A percentile compares a stretch with the other conserved stretches of the same genome.
Evolutionary conservation across 2,888 invertebrate species (phyloP).

Genomic region (Hyposoter dolosus): DNA sequence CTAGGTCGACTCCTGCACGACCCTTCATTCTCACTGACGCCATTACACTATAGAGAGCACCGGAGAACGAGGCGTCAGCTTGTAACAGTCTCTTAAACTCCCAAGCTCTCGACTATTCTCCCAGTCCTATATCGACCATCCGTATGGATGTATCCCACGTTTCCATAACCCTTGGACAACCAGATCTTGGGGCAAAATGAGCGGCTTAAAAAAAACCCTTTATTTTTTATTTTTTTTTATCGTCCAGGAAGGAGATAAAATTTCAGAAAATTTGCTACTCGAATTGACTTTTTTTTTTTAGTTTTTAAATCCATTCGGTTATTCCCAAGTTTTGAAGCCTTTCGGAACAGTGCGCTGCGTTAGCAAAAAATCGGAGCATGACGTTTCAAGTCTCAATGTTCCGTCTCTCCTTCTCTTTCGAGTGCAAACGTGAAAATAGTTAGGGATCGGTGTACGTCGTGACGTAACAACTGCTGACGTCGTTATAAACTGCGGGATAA

Average conservation of each 20-base stretch:
- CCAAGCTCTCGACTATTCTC: constrained; percentile 63
- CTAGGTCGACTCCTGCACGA: constrained; percentile 67
- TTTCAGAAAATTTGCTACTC: not conserved
- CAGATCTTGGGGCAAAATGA: not conserved
- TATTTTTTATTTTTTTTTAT: not conserved
- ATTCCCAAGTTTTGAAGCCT: not conserved
- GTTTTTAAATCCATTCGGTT: not conserved
- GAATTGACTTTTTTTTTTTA: not conserved
- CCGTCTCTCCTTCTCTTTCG: not conserved
- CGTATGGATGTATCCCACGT: constrained; percentile 7
- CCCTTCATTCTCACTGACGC: constrained; percentile 73
- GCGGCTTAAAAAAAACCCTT: not conserved
- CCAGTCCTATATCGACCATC: constrained; percentile 44
- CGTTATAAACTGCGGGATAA: constrained; percentile 81
- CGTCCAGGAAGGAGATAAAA: not conserved
- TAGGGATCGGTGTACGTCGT: constrained; percentile 64
- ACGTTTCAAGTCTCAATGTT: not conserved
- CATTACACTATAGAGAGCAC: constrained; percentile 74
- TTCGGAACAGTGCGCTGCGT: not conserved
- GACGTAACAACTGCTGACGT: constrained; percentile 84
- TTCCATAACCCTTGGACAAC: not conserved
- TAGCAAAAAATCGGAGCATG: not conserved
- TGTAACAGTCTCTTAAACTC: constrained; percentile 85
- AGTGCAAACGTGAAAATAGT: constrained; percentile 3
- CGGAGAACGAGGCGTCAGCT: constrained; percentile 81